Percentiles rank a stretch among this genome's conserved stretches.
These are phyloP conservation scores for Mythimna loreyi DNA, from an alignment of 2,888 invertebrate genomes.

Conservation along the genomic window DNA sequence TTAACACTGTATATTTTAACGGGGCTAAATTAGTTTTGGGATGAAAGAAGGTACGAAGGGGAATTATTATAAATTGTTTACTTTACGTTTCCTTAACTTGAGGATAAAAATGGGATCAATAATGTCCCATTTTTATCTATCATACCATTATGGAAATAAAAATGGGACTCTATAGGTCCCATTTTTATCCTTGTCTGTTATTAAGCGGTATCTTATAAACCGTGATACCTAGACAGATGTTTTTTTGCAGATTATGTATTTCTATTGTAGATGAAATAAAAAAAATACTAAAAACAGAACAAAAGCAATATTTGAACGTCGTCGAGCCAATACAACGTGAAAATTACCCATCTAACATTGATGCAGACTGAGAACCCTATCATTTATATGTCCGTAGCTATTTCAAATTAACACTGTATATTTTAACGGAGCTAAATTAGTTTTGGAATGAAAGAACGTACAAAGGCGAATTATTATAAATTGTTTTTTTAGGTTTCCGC, in stretches of 20 bases:
- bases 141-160: no score
- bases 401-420: conserved; percentile 49
- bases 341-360: conserved; percentile 68
- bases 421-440: conserved; percentile 33
- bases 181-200: no score
- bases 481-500: not conserved
- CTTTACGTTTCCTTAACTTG: no score
- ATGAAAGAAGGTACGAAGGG: not conserved
- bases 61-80: not conserved
- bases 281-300: no score
- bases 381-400: conserved; percentile 48
- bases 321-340: conserved; percentile 72
- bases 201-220: no score
- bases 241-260: no score
- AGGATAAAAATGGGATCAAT: no score
- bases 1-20: conserved; percentile 48
- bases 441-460: not conserved
- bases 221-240: no score
- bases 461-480: not conserved
- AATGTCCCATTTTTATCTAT: no score
- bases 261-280: no score
- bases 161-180: no score
- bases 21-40: conserved; percentile 18
- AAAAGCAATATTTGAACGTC: no score
- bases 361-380: conserved; percentile 49